Conservation (phyloP, 2,113 vertebrate species). For the Ramphastos sulfuratus region DNA sequence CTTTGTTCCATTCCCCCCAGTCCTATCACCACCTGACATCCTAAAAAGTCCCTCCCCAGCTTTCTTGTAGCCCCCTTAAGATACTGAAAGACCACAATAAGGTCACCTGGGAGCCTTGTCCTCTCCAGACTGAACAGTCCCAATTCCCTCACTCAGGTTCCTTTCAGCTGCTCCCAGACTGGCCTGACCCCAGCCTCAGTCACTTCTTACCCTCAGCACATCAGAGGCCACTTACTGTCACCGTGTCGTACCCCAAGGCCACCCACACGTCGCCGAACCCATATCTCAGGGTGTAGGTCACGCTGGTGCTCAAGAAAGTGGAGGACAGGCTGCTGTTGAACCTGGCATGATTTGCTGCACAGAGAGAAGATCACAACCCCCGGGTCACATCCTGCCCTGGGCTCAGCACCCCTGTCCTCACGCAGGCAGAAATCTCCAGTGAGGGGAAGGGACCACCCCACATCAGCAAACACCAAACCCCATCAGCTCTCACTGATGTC, state of each 20-base stretch:
- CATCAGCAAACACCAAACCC: not conserved
- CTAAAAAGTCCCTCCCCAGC: too few species aligned
- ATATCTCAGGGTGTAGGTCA: slow-evolving; percentile 65
- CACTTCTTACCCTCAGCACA: fast-evolving
- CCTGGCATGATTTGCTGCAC: slow-evolving; percentile 49
- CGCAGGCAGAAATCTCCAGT: not conserved
- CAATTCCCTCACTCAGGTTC: too few species aligned
- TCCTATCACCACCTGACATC: too few species aligned
- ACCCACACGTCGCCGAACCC: slow-evolving; percentile 70
- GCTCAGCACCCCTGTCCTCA: not conserved
- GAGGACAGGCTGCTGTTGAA: slow-evolving; percentile 71
- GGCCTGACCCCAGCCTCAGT: fast-evolving
- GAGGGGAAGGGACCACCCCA: not conserved
- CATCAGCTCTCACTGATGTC: fast-evolving
- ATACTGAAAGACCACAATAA: too few species aligned
- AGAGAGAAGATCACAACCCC: not conserved
- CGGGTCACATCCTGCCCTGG: not conserved
- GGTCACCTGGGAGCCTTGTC: too few species aligned
- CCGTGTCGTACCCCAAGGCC: slow-evolving; percentile 66
- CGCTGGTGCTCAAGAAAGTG: slow-evolving; percentile 26
- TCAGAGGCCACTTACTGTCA: slow-evolving; percentile 62
- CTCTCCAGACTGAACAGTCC: too few species aligned
- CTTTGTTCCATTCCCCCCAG: too few species aligned
- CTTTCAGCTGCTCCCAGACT: fast-evolving
- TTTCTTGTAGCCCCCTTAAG: too few species aligned